Evolutionary conservation across 2,888 invertebrate genomes (phyloP).

Genomic region (Tipula confusa): DNA sequence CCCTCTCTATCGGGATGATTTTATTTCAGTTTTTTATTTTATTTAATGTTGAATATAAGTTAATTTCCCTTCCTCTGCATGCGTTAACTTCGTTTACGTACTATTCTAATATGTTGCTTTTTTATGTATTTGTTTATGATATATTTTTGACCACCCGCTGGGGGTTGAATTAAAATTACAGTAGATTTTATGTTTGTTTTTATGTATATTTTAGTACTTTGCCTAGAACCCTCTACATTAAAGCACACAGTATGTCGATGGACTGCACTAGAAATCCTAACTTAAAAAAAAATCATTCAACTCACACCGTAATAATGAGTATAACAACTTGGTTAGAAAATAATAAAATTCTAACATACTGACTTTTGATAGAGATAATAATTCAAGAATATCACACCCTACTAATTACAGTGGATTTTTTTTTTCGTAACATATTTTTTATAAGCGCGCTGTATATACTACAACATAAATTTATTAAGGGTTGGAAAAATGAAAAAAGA

Average conservation of each 20-base stretch:
- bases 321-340: background rate
- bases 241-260: background rate
- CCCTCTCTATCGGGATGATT: slow-evolving; percentile 7
- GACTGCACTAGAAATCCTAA: background rate
- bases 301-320: background rate
- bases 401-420: slow-evolving; percentile 28
- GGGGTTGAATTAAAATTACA: background rate
- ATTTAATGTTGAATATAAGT: background rate
- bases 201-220: background rate
- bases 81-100: background rate
- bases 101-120: background rate
- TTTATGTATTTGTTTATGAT: background rate
- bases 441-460: background rate
- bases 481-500: background rate
- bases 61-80: background rate
- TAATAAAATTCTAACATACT: slow-evolving; percentile 20
- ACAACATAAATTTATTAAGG: background rate
- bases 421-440: slow-evolving; percentile 1
- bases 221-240: background rate
- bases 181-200: background rate
- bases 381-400: slow-evolving; percentile 29
- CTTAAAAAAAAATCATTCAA: background rate
- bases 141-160: slow-evolving; percentile 27
- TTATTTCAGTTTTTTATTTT: background rate
- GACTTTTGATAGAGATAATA: slow-evolving; percentile 28